These are phyloP conservation scores for Mythimna vitellina DNA, from an alignment of 2,888 invertebrate species.

Conservation along the genomic window DNA sequence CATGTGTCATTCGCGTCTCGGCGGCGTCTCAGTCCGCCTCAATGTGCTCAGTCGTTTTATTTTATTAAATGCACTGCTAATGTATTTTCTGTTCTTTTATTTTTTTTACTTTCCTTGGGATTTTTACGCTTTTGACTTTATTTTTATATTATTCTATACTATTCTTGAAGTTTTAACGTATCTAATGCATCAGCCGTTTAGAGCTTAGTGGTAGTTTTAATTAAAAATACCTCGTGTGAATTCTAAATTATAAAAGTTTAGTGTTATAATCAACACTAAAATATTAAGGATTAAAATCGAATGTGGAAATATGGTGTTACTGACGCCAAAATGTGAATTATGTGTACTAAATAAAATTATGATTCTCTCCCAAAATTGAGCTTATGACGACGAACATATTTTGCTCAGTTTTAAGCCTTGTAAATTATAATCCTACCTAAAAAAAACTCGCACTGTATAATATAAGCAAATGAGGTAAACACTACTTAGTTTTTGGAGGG, in stretches of 20 bases:
- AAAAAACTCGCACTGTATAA: neutral
- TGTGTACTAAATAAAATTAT: neutral
- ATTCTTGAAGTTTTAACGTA: constrained; percentile 1
- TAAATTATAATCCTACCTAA: neutral
- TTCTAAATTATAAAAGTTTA: neutral
- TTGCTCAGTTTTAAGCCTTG: constrained; percentile 27
- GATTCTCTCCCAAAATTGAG: constrained; percentile 15
- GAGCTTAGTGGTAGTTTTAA: constrained; percentile 1
- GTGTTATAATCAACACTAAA: neutral
- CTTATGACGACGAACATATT: constrained; percentile 18
- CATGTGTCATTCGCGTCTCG: constrained; percentile 46
- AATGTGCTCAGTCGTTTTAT: constrained; percentile 81
- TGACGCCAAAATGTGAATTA: neutral
- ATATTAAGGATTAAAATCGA: neutral
- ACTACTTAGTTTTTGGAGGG: neutral
- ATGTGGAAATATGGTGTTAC: neutral
- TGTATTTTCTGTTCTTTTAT: constrained; percentile 76
- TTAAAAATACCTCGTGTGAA: neutral
- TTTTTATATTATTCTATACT: constrained; percentile 21
- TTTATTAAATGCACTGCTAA: constrained; percentile 87
- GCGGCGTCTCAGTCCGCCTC: constrained; percentile 74
- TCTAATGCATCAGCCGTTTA: constrained; percentile 8
- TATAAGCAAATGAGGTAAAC: constrained; percentile 7
- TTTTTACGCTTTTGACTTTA: constrained; percentile 37
- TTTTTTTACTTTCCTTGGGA: constrained; percentile 64